Conservation (phyloP, 2,797 vertebrate species). For the Hemitrygon akajei region DNA sequence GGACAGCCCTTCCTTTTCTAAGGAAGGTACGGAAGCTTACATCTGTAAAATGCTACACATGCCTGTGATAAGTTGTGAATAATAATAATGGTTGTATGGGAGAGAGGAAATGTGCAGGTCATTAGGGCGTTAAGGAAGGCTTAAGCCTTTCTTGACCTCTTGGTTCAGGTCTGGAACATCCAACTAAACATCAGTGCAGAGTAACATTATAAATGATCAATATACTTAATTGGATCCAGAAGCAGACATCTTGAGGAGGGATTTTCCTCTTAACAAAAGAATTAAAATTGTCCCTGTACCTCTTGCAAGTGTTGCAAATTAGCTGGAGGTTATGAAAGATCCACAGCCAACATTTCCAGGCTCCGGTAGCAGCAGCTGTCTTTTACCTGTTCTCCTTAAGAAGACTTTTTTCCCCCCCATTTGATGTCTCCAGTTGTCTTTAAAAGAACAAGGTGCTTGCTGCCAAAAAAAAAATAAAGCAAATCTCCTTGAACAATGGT, state of each 20-base stretch:
- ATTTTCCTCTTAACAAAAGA: slow-evolving; percentile 43
- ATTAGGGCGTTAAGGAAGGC: neutral
- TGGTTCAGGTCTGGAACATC: slow-evolving; percentile 41
- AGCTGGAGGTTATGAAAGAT: slow-evolving; percentile 43
- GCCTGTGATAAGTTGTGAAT: neutral
- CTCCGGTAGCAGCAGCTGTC: slow-evolving; percentile 52
- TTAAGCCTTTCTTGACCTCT: neutral
- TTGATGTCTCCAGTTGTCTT: slow-evolving; percentile 69
- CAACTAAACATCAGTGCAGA: slow-evolving; percentile 42
- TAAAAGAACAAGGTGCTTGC: slow-evolving; percentile 64
- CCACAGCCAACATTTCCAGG: slow-evolving; percentile 45
- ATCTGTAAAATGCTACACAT: slow-evolving; percentile 1
- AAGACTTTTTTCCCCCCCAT: slow-evolving; percentile 56
- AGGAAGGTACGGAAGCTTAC: neutral
- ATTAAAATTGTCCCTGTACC: slow-evolving; percentile 41
- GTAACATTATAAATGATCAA: slow-evolving; percentile 47
- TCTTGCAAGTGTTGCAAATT: slow-evolving; percentile 43
- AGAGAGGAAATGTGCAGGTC: neutral
- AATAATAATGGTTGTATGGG: neutral
- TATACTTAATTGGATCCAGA: slow-evolving; percentile 57
- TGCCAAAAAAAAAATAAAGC: slow-evolving; percentile 66
- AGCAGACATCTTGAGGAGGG: slow-evolving; percentile 53
- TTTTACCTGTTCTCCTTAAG: slow-evolving; percentile 49
- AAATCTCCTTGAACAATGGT: slow-evolving; percentile 70
- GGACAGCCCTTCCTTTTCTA: neutral